Base-by-base conservation (phyloP, 2,797 vertebrate genomes). In the Sebastes hubbsi region DNA sequence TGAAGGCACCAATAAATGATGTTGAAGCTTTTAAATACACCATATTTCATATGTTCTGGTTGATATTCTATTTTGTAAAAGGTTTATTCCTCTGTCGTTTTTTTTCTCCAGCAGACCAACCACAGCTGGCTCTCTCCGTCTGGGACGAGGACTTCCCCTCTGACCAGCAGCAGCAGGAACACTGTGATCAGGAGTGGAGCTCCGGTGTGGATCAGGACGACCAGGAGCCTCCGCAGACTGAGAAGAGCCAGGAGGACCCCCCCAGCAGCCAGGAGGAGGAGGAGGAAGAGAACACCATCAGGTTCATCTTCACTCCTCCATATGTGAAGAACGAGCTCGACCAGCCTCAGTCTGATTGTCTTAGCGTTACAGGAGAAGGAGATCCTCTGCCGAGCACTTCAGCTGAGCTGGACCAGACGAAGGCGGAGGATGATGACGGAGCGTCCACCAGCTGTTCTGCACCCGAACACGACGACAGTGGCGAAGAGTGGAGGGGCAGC, bases 121-220 rank as follows among this genome's bases (percentile, higher is more conserved):
- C 84, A 0, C 83, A 84, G 72, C 74, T 90, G 24, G 3, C 80
- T n/a, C 5, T 91, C 13, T 86, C 84, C 0, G 87, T 90, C 49
- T 91, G 89, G 90, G 84, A 89, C 0, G 75, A 89, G 24, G 87
- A 86, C 14, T 77, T 84, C 67, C 18, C 69, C 3, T 42, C 68
- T 0, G 56, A 77, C 9, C 84, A 85, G 67, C 88, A 85, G 75
- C 46, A 85, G 60, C 70, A 78, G 54, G 70, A 68, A 4, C 25
- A 8, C 42, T 49, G 65, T 10, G 69, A 78, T 16, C 83, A 59
- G n/a, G 83, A 58, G 8, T 85, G 83, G 81, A 83, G 62, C 75
- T 56, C 83, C 7, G 18, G 67, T 46, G 52, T 70, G 42, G 78
- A 73, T 4, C 84, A 69, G n/a, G 72, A 82, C 20, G 65, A 89